Evolutionary conservation across 2,797 vertebrate species (phyloP).

Genomic region (Cuniculus paca): DNA sequence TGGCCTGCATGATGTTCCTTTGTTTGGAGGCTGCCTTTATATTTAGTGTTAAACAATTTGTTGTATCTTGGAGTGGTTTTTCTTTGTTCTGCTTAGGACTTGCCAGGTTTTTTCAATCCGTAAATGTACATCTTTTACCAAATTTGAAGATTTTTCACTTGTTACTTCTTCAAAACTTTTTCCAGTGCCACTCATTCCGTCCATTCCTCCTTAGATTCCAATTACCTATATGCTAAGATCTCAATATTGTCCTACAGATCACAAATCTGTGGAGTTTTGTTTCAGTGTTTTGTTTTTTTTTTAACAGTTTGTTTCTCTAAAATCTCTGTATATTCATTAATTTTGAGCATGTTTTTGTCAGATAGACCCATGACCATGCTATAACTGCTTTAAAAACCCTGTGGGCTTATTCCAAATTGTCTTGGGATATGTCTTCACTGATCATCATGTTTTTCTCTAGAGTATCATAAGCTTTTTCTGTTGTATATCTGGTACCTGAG

Average conservation of each 20-base stretch:
- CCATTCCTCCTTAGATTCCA: background rate
- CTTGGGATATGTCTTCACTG: background rate
- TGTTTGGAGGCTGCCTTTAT: background rate
- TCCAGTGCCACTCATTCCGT: background rate
- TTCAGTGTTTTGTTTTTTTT: background rate
- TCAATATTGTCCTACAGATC: background rate
- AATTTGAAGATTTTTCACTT: background rate
- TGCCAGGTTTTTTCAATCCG: background rate
- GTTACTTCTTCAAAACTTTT: background rate
- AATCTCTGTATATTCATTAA: background rate
- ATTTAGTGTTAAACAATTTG: background rate
- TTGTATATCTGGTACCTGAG: background rate
- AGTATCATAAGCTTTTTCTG: background rate
- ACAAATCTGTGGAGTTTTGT: background rate
- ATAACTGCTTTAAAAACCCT: background rate
- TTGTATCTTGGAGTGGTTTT: background rate
- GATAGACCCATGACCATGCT: background rate
- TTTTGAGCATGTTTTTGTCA: constrained; percentile 1
- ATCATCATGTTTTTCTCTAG: background rate
- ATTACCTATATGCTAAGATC: background rate
- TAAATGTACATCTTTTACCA: background rate
- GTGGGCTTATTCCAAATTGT: background rate
- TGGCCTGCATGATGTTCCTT: background rate
- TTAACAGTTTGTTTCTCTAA: background rate
- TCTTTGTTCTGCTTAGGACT: background rate